These are phyloP conservation scores for Mesoligia furuncula DNA, from an alignment of 2,888 invertebrate genomes.

Conservation along the genomic window DNA sequence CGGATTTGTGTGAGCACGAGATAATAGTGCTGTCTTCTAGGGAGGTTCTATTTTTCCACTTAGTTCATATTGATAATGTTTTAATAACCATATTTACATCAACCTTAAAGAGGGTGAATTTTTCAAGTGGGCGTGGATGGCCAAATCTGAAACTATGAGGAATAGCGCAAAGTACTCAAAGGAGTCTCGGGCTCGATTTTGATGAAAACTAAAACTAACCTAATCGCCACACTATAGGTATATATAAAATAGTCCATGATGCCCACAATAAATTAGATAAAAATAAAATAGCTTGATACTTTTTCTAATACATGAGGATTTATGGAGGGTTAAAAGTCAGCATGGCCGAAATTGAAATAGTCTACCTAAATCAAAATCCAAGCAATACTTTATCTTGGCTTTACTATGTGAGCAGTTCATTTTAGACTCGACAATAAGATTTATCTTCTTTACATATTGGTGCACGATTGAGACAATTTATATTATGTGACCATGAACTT, in stretches of 20 bases:
- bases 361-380: conserved; percentile 51
- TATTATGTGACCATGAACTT: conserved; percentile 9
- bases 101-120: too few relatives aligned
- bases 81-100: too few relatives aligned
- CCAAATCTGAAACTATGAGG: too few relatives aligned
- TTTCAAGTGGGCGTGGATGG: too few relatives aligned
- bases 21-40: conserved; percentile 63
- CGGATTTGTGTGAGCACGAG: conserved; percentile 54
- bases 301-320: conserved; percentile 44
- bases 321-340: conserved; percentile 50
- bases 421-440: conserved; percentile 44
- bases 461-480: conserved; percentile 16
- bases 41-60: too few relatives aligned
- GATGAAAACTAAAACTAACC: too few relatives aligned
- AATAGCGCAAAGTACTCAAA: too few relatives aligned
- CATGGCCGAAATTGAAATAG: conserved; percentile 49
- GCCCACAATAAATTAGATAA: not conserved
- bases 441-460: conserved; percentile 39
- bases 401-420: conserved; percentile 45
- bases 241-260: too few relatives aligned
- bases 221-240: too few relatives aligned
- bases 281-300: conserved; percentile 26
- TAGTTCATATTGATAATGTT: too few relatives aligned
- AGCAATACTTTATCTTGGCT: conserved; percentile 52
- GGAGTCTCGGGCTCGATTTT: too few relatives aligned